These are phyloP conservation scores for Clarias platycephalus DNA, from an alignment of 2,797 vertebrate genomes.

Conservation along the genomic window DNA sequence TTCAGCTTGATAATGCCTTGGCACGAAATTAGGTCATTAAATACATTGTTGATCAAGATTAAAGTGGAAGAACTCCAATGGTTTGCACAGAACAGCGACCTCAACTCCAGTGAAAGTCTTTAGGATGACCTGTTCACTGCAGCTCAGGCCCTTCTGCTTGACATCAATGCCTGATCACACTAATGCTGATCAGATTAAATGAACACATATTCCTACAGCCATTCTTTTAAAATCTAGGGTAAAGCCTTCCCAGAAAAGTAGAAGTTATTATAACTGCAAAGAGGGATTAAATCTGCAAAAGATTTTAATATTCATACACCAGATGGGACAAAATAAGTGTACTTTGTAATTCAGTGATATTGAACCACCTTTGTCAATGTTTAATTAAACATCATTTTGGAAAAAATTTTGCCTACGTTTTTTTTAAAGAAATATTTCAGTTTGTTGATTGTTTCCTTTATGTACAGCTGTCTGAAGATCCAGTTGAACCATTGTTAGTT, in stretches of 20 bases:
- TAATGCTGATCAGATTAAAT: not conserved
- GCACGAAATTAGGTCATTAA: not conserved
- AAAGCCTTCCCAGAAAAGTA: not conserved
- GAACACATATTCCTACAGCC: not conserved
- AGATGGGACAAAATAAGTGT: too few relatives aligned
- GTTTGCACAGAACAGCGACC: not conserved
- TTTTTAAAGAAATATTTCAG: too few relatives aligned
- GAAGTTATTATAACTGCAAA: not conserved
- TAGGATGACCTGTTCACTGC: not conserved
- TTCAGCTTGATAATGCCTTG: not conserved
- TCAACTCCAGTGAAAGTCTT: not conserved
- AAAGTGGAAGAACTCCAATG: not conserved
- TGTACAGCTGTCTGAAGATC: too few relatives aligned
- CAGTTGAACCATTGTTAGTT: not conserved
- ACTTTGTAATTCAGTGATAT: too few relatives aligned
- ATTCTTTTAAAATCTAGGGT: not conserved
- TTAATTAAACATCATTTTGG: too few relatives aligned
- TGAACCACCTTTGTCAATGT: too few relatives aligned
- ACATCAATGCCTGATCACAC: not conserved
- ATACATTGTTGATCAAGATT: not conserved
- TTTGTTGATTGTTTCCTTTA: not conserved
- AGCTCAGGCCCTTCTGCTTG: not conserved
- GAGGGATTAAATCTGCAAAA: not conserved
- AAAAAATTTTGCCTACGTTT: too few relatives aligned
- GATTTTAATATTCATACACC: not conserved